Evolutionary conservation across 2,113 vertebrate species (phyloP), one percentile per base, ranked within the genome.

Genomic region (Erpornis zantholeuca): DNA sequence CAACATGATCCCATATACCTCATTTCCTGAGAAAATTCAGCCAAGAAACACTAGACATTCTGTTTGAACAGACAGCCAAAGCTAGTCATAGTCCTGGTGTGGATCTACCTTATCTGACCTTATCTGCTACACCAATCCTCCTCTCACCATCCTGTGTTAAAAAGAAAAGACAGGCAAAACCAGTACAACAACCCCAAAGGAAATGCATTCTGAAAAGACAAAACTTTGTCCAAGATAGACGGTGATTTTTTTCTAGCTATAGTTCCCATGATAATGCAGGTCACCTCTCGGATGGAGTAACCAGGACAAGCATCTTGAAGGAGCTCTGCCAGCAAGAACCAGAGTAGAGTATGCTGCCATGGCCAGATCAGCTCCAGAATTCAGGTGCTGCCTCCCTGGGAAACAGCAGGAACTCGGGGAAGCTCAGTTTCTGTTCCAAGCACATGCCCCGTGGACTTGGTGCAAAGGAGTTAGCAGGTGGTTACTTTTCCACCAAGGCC

Each of bases 391-490:
- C 38, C 20, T 52, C n/a, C 9, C 8, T 1, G 1, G n/a, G 6
- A 85, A 36, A 16, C n/a, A 90, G 56, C 2, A 6, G 63, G 33
- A 73, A 44, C 14, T 61, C 19, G 57, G n/a, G n/a, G 11, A 15
- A 56, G 12, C 22, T 85, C 29, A 40, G 10, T 68, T 49, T 72
- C 66, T 68, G 17, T 25, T 63, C 47, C 18, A 90, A 57, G 28
- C 6, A 82, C 11, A 9, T 4, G 2, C 3, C 73, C 4, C n/a
- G 8, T 1, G 0, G 7, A 28, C 35, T 59, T 23, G 9, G 15
- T 72, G 15, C 7, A 64, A 82, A 71, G n/a, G 8, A 80, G 20
- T 35, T 25, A 80, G 53, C 23, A 54, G 27, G 8, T 3, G 1
- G 18, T 35, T 29, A 13, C 75, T 75, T 78, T 88, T 82, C 38